Evolutionary conservation across 2,888 invertebrate genomes (phyloP), one percentile per base, ranked within the genome.

Genomic region (Heteropelma amictum): DNA sequence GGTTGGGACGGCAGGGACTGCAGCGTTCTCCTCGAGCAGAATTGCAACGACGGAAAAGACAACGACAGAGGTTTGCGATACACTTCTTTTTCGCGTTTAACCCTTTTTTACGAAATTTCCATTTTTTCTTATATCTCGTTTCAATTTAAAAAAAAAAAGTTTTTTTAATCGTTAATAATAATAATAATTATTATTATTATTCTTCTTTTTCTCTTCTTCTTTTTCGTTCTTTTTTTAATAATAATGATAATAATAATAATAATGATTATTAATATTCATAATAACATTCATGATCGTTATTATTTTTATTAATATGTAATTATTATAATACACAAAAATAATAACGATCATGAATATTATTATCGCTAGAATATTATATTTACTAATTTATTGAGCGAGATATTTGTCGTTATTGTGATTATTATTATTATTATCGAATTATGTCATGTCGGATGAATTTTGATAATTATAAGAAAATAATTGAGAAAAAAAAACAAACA

Each of bases 1-100:
- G 98, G 97, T 6, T 98, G 98, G 98, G 97, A 97, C 85, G 99
- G 99, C 38, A 92, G 92, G 0, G 98, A 97, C 86, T 99, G 99
- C 90, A 95, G 95, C 77, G 94, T 97, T 33, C 93, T 96, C 61
- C 93, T 98, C 84, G 99, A 99, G 89, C 95, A 96, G 83, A 95
- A 95, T 83, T 99, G 99, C 89, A 95, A 95, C 84, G 99, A 99
- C 88, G 95, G 95, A 70, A 92, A 95, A 81, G 99, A 99, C 89
- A 99, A 99, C 88, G 99, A 99, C 89, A 96, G 96, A 93, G 99
- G 99, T 99, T 90, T 81, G 83, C 23, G 12, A 12, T 10, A 21
- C 19, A 23, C 19, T 51, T 40, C 10, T 8, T 1, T 3, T n/a
- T 26, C 6, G 12, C 5, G 6, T 60, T 21, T 10, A 3, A 19